Conservation (phyloP, 2,797 vertebrate species). For the Acanthiza pusilla region DNA sequence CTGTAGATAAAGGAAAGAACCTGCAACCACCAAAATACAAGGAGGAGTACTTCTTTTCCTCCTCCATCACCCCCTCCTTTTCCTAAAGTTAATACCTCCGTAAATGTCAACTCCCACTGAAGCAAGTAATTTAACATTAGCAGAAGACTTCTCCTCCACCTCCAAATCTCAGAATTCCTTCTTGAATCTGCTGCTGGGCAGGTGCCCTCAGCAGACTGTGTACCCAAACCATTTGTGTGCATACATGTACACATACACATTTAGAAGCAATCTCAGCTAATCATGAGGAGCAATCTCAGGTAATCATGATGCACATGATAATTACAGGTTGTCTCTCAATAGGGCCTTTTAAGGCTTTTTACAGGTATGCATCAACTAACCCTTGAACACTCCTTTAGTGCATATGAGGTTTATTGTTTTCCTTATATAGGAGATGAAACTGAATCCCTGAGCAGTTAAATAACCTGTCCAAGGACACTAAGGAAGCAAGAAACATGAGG, state of each 20-base stretch:
- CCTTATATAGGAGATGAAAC: background rate
- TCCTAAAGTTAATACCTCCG: background rate
- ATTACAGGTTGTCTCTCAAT: background rate
- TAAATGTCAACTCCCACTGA: slow-evolving; percentile 23
- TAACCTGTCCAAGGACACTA: slow-evolving; percentile 6
- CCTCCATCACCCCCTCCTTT: background rate
- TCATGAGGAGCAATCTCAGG: background rate
- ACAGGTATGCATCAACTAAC: background rate
- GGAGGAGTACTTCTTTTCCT: background rate
- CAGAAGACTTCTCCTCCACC: background rate
- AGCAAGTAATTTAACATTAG: background rate
- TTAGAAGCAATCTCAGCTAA: background rate
- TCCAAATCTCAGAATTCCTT: background rate
- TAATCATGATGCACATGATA: background rate
- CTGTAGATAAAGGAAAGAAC: slow-evolving; percentile 14
- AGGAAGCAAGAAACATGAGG: background rate
- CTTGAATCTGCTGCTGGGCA: background rate
- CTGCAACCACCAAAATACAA: slow-evolving; percentile 15
- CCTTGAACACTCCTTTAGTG: background rate
- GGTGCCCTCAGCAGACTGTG: background rate
- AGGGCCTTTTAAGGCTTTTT: slow-evolving; percentile 19
- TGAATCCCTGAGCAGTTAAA: background rate
- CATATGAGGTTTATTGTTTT: background rate
- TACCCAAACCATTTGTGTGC: background rate
- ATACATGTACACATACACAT: background rate